Percentiles rank a stretch among this genome's conserved stretches.
Evolutionary conservation across 2,113 vertebrate species (phyloP).

Genomic region (Hemiscyllium ocellatum): DNA sequence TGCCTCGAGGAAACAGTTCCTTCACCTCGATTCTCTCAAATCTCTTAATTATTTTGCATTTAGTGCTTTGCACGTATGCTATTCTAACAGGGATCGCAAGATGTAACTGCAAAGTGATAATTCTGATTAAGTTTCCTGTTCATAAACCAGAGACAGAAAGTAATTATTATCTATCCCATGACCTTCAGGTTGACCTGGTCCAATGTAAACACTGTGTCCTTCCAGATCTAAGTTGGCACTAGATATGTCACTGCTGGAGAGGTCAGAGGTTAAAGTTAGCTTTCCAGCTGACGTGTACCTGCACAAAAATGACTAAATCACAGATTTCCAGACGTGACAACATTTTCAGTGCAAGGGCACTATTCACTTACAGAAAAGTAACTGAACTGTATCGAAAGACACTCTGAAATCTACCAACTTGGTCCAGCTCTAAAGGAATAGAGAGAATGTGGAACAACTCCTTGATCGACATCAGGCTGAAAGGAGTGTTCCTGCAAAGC

Average conservation of each 20-base stretch:
- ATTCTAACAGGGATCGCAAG: neutral
- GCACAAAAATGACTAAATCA: neutral
- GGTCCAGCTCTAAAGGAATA: conserved; percentile 48
- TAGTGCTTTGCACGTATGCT: neutral
- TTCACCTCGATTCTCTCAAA: neutral
- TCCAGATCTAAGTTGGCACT: neutral
- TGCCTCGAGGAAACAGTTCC: neutral
- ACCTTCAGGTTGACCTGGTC: neutral
- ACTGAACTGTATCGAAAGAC: neutral
- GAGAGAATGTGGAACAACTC: conserved; percentile 47
- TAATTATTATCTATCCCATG: neutral
- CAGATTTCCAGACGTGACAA: neutral
- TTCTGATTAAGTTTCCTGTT: neutral
- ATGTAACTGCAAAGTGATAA: neutral
- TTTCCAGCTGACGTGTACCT: neutral
- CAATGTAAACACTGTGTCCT: neutral
- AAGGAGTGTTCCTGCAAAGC: neutral
- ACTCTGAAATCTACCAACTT: conserved; percentile 46
- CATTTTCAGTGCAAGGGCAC: neutral
- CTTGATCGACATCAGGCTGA: conserved; percentile 47
- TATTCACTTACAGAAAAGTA: neutral
- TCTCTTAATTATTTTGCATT: neutral
- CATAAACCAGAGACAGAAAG: neutral
- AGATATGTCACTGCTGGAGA: neutral
- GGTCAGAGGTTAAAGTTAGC: neutral